phyloP scores from a whole-genome alignment of 2,888 invertebrate species.

The Leuctra nigra region DNA sequence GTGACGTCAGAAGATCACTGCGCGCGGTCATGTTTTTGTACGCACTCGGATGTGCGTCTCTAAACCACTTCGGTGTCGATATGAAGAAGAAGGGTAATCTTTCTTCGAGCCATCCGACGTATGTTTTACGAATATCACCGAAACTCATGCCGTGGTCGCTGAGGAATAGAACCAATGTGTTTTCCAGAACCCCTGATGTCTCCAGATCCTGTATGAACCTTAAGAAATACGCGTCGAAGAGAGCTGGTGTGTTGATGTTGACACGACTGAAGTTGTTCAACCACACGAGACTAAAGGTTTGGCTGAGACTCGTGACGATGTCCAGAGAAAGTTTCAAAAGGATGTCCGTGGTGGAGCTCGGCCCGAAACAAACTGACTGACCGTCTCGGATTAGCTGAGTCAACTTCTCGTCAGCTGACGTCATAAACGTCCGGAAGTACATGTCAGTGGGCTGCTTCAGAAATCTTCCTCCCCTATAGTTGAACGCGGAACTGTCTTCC shows the following conservation, averaged over 20 bases:
- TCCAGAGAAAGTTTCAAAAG: constrained; percentile 61
- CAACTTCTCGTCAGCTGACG: too few species aligned
- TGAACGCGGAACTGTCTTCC: too few species aligned
- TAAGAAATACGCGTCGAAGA: constrained; percentile 56
- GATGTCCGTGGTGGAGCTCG: too few species aligned
- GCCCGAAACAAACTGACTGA: too few species aligned
- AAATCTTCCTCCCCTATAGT: too few species aligned
- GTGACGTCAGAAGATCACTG: constrained; percentile 61
- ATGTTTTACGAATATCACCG: constrained; percentile 59
- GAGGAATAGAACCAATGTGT: too few species aligned
- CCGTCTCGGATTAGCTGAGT: too few species aligned
- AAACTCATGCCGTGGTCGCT: constrained; percentile 75
- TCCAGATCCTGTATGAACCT: constrained; percentile 51
- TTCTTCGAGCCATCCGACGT: constrained; percentile 71
- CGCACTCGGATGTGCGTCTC: constrained; percentile 46
- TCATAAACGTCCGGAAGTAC: too few species aligned
- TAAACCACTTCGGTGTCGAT: constrained; percentile 57
- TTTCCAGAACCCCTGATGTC: constrained; percentile 51
- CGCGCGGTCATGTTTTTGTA: constrained; percentile 53
- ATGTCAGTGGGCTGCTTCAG: too few species aligned
- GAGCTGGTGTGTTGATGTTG: constrained; percentile 55
- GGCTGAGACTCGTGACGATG: constrained; percentile 55
- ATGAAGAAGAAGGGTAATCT: constrained; percentile 69
- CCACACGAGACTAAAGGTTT: constrained; percentile 63
- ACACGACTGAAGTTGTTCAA: too few species aligned